Percentiles rank a stretch among this genome's conserved stretches.
These are phyloP conservation scores for Euwallacea similis DNA, from an alignment of 1,140 invertebrate genomes.

Conservation along the genomic window DNA sequence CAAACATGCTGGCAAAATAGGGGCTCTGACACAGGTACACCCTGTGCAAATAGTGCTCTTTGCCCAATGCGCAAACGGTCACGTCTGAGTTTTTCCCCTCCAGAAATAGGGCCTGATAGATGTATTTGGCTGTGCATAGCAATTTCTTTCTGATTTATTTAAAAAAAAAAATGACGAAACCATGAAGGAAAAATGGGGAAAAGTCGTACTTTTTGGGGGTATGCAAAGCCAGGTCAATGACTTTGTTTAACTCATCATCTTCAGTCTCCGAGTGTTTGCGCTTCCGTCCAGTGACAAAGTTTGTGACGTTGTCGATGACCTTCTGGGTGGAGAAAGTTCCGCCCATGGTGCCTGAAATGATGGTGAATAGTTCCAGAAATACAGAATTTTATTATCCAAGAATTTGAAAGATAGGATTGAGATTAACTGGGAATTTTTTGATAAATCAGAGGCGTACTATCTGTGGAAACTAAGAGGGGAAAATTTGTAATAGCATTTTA, in stretches of 20 bases:
- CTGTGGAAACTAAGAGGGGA: no score
- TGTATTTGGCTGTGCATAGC: slow-evolving; percentile 74
- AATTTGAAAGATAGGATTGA: no score
- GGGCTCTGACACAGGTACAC: slow-evolving; percentile 80
- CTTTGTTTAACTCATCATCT: slow-evolving; percentile 51
- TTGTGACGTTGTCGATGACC: slow-evolving; percentile 45
- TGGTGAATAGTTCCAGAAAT: no score
- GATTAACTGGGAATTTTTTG: no score
- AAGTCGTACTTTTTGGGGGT: slow-evolving; percentile 51
- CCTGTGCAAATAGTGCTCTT: slow-evolving; percentile 77
- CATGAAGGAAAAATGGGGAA: neutral
- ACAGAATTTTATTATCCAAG: no score
- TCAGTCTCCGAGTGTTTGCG: slow-evolving; percentile 48
- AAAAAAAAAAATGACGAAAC: slow-evolving; percentile 11
- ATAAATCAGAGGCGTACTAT: no score
- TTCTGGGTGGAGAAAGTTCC: slow-evolving; percentile 40
- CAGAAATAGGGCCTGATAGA: slow-evolving; percentile 76
- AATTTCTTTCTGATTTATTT: slow-evolving; percentile 65
- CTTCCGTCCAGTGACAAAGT: slow-evolving; percentile 48
- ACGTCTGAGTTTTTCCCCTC: slow-evolving; percentile 79
- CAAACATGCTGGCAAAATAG: slow-evolving; percentile 85
- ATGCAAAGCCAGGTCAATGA: slow-evolving; percentile 52
- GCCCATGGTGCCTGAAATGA: slow-evolving; percentile 38
- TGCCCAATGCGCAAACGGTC: slow-evolving; percentile 70
- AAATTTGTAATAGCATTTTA: no score